A percentile compares a stretch with the other conserved stretches of the same genome.
phyloP scores from a whole-genome alignment of 1,140 invertebrate species.

The Drosophila yakuba region DNA sequence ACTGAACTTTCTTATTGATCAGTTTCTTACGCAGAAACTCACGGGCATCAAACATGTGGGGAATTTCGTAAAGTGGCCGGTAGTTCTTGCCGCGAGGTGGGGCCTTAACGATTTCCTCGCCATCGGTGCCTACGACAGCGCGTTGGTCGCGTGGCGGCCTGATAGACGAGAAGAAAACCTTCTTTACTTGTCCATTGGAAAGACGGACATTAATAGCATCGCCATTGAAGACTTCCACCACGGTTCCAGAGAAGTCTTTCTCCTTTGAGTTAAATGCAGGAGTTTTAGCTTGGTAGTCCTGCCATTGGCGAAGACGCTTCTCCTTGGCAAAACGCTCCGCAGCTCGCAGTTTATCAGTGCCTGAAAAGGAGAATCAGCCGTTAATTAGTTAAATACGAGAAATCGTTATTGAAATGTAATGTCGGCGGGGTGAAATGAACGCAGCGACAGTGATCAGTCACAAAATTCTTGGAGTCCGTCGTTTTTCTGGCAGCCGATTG shows the following conservation, averaged over 20 bases:
- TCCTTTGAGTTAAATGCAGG: slow-evolving; percentile 91
- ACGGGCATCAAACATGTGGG: slow-evolving; percentile 98
- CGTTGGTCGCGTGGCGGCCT: slow-evolving; percentile 92
- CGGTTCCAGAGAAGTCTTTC: slow-evolving; percentile 93
- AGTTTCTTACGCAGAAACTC: slow-evolving; percentile 98
- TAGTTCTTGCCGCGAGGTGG: slow-evolving; percentile 88
- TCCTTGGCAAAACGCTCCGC: slow-evolving; percentile 96
- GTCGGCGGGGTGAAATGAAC: slow-evolving; percentile 85
- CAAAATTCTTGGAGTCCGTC: slow-evolving; percentile 83
- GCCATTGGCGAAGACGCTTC: slow-evolving; percentile 94
- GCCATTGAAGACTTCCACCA: slow-evolving; percentile 97
- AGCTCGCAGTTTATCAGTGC: slow-evolving; percentile 92
- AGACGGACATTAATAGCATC: slow-evolving; percentile 96
- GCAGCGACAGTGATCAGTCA: slow-evolving; percentile 35
- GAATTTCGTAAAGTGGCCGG: slow-evolving; percentile 97
- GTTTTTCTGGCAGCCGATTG: slow-evolving; percentile 61
- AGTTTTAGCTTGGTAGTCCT: slow-evolving; percentile 90
- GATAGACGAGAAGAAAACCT: slow-evolving; percentile 98
- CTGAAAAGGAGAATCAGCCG: slow-evolving; percentile 77
- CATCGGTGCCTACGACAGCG: slow-evolving; percentile 72
- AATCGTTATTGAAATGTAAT: not conserved
- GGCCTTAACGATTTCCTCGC: slow-evolving; percentile 87
- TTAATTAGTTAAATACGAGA: not conserved
- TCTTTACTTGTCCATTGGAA: slow-evolving; percentile 92
- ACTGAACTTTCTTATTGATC: slow-evolving; percentile 97